Conservation (phyloP, 1,140 invertebrate genomes). For the Proctacanthus coquilletti region DNA sequence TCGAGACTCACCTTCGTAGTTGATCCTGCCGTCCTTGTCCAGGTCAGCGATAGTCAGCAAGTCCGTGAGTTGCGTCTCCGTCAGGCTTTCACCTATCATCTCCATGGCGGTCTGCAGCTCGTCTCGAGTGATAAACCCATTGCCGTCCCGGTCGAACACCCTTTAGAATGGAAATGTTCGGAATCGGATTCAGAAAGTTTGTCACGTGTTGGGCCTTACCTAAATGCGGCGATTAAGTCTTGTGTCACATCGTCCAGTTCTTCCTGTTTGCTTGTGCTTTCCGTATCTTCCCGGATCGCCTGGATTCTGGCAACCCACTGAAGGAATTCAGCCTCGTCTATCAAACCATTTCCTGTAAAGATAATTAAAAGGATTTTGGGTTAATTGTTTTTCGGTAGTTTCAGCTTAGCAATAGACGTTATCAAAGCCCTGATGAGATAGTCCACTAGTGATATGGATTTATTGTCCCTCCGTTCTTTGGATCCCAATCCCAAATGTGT, state of each 20-base stretch:
- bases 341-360: slow-evolving; percentile 42
- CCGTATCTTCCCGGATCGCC: slow-evolving; percentile 38
- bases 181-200: neutral
- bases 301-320: slow-evolving; percentile 54
- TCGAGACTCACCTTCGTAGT: slow-evolving; percentile 55
- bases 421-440: too few species aligned
- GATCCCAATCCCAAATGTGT: too few species aligned
- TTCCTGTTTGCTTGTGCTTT: slow-evolving; percentile 25
- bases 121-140: slow-evolving; percentile 60
- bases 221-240: slow-evolving; percentile 58
- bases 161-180: slow-evolving; percentile 22
- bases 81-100: slow-evolving; percentile 58
- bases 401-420: too few species aligned
- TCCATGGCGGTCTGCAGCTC: slow-evolving; percentile 58
- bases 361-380: too few species aligned
- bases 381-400: too few species aligned
- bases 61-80: slow-evolving; percentile 52
- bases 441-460: too few species aligned
- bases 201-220: slow-evolving; percentile 33
- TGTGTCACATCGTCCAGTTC: slow-evolving; percentile 45
- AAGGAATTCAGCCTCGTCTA: slow-evolving; percentile 55
- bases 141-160: slow-evolving; percentile 60
- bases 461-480: too few species aligned
- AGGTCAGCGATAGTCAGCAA: slow-evolving; percentile 53
- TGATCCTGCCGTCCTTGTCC: slow-evolving; percentile 59